Evolutionary conservation across 2,797 vertebrate species (phyloP), one percentile per base, ranked within the genome.

Genomic region (Argyrosomus regius): DNA sequence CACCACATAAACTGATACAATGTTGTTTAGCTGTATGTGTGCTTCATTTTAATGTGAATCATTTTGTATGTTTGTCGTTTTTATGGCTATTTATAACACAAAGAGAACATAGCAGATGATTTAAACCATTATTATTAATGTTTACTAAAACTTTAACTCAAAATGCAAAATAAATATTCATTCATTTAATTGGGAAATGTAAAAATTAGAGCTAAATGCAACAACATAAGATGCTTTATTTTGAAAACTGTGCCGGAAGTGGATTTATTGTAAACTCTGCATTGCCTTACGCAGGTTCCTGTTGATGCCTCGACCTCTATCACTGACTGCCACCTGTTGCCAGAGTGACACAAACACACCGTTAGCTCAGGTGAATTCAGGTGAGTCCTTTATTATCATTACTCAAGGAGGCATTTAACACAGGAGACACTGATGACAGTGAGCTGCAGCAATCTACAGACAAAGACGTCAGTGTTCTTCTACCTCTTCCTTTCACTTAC

Each of bases 281-380:
- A 0, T 0, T 0, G 0, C 31, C 71, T 88, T 13, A 58, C 58
- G 28, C 0, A 12, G 1, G 46, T 3, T 74, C 26, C 26, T 39
- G 1, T 35, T 43, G 57, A 61, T 77, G 46, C 26, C 13, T 18
- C 13, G 35, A 41, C 53, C 35, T 60, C 35, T 46, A 18, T 75
- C 56, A 48, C 67, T 14, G 49, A 77, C 72, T 50, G 78, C 64
- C 71, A 82, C 81, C 83, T 86, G 89, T 83, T 86, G 79, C 62
- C 63, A 62, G 31, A 31, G 56, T 75, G 77, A 84, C 16, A 76
- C 35, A 76, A 81, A 57, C 73, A 72, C 82, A 60, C 3, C 0
- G 14, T 11, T 14, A 61, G 63, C 20, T 22, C 61, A 79, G 61
- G n/a, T 43, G 75, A 71, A 65, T 28, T 14, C 57, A 66, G 43